Percentiles rank a stretch among this genome's conserved stretches.
phyloP scores from a whole-genome alignment of 2,888 invertebrate genomes.

The Euplagia quadripunctaria region DNA sequence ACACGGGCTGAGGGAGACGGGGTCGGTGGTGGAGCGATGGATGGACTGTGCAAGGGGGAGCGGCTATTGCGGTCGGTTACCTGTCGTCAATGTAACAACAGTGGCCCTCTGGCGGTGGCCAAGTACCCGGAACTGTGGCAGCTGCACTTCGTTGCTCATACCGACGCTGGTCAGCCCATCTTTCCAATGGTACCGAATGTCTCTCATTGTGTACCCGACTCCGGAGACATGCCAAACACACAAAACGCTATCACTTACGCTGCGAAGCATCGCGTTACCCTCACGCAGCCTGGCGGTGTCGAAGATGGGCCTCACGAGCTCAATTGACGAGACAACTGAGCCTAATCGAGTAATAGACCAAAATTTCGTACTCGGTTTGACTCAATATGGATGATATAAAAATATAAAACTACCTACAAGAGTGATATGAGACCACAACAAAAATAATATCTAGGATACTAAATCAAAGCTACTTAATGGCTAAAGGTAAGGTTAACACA shows the following conservation, averaged over 20 bases:
- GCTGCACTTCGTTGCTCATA: slow-evolving; percentile 97
- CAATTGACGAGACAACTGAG: slow-evolving; percentile 63
- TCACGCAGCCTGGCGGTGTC: slow-evolving; percentile 67
- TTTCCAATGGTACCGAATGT: slow-evolving; percentile 99
- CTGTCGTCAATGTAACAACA: slow-evolving; percentile 98
- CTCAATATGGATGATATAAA: slow-evolving; percentile 77
- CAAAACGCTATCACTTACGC: slow-evolving; percentile 88
- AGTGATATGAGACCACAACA: slow-evolving; percentile 25
- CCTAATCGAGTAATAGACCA: slow-evolving; percentile 56
- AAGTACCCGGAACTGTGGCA: slow-evolving; percentile 98
- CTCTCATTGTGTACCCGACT: slow-evolving; percentile 99
- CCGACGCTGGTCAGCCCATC: slow-evolving; percentile 97
- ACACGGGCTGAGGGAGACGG: slow-evolving; percentile 85
- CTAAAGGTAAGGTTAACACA: slow-evolving; percentile 5
- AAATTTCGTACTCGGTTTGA: slow-evolving; percentile 54
- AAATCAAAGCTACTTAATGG: slow-evolving; percentile 3
- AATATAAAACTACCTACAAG: slow-evolving; percentile 69
- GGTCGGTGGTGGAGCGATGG: slow-evolving; percentile 81
- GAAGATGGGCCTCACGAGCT: slow-evolving; percentile 65
- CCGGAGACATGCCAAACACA: slow-evolving; percentile 88
- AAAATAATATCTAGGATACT: slow-evolving; percentile 21
- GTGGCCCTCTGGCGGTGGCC: slow-evolving; percentile 98
- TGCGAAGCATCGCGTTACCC: slow-evolving; percentile 77
- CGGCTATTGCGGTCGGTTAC: slow-evolving; percentile 89
- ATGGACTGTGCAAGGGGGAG: slow-evolving; percentile 79